Base-by-base conservation (phyloP, 2,888 invertebrate genomes). In the Drosophila subsilvestris region DNA sequence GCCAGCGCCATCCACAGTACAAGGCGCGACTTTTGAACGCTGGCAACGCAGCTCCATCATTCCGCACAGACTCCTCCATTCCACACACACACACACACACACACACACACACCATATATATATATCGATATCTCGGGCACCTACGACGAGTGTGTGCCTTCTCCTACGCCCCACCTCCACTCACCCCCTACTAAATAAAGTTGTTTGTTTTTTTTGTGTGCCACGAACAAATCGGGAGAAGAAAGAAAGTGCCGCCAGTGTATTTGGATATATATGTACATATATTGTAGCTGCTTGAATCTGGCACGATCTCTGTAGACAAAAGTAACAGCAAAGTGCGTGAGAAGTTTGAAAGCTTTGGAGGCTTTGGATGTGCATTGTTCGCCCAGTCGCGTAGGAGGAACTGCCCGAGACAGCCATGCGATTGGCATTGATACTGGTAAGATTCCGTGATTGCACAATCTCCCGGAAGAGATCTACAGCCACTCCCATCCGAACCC, bases 1-100 rank as follows among this genome's bases (percentile, higher is more conserved):
- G 75, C 78, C 87, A 78, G 89, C 90, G 87, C 80, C 86, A 83
- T 77, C 79, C 88, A 88, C 90, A 92, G 91, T 92, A 79, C 84
- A 87, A 78, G 88, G 86, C 89, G 88, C 83, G 89, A 88, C 86
- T 80, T 80, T 75, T 78, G 70, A 77, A 79, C 76, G 84, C 79
- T 76, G 76, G 70, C 79, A 88, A 68, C 73, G 65, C 74, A 37
- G 60, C 66, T 18, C 60, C 22, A 22, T 0, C 47, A 22, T 25
- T 37, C 17, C 32, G 14, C 37, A n/a, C 37, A n/a, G n/a, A 37
- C 37, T n/a, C 37, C 37, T n/a, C n/a, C n/a, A n/a, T n/a, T n/a
- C n/a, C n/a, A n/a, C n/a, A n/a, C n/a, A n/a, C n/a, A n/a, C n/a
- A n/a, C n/a, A n/a, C n/a, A n/a, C n/a, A n/a, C n/a, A n/a, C n/a